Evolutionary conservation across 2,888 invertebrate species (phyloP), one percentile per base, ranked within the genome.

Genomic region (Stenichneumon culpator): DNA sequence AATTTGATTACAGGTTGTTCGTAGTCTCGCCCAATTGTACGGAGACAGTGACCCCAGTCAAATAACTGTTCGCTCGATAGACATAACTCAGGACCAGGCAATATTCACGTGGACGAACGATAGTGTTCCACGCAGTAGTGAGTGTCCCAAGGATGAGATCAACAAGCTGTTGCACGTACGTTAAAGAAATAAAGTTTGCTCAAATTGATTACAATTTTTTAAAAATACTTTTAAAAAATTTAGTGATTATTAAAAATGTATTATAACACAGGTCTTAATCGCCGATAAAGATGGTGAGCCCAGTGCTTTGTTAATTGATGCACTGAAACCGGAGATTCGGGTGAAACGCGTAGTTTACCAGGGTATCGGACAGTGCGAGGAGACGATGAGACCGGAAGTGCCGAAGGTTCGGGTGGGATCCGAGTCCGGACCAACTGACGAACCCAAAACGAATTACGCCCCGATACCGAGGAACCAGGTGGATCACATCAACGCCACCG

Each of bases 31-130:
- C 5, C 90, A 93, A 70, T 92, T 95, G 0, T 93, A 95, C 63
- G 94, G 93, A 25, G 95, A 95, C 91, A 92, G 90, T 83, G 95
- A 96, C 87, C 94, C 96, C 92, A 95, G 96, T 32, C 96, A 96
- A 81, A 95, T 98, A 86, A 96, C 96, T 0, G 97, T 98, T 0
- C 94, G 97, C 70, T 95, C 95, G 52, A 95, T 96, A 28, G 94
- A 94, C 69, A 75, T 84, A 25, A 81, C 81, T 19, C 54, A 83
- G n/a, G 96, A 95, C 91, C 95, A 95, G 91, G 96, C 95, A 88
- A 96, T 96, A 89, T 97, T 96, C 92, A 97, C 96, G 44, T 98
- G 97, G 97, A 97, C 98, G 22, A 99, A 99, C 92, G 98, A 98
- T 88, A 97, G 97, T 7, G 93, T 98, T 88, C 96, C 97, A 0